Evolutionary conservation across 2,888 invertebrate genomes (phyloP).

Genomic region (Elgonia sp.): DNA sequence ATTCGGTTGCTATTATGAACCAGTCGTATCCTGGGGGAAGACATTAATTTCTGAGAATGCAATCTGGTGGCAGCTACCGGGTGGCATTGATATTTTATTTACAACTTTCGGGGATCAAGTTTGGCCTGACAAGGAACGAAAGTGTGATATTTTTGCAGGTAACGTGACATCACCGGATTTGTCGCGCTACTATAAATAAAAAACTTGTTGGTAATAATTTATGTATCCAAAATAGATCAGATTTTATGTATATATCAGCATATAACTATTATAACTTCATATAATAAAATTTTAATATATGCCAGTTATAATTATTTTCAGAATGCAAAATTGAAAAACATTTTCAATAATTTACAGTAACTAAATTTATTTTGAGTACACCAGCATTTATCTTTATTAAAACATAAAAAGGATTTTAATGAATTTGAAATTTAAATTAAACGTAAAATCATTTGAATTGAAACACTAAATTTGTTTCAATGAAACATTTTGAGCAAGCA

Average conservation of each 20-base stretch:
- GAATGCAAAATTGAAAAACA: too few relatives aligned
- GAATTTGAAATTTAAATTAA: too few relatives aligned
- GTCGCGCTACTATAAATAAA: neutral
- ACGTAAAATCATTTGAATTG: neutral
- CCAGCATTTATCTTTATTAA: too few relatives aligned
- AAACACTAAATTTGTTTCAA: constrained; percentile 26
- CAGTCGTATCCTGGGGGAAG: constrained; percentile 75
- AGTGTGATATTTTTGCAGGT: constrained; percentile 41
- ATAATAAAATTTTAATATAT: too few relatives aligned
- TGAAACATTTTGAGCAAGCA: neutral
- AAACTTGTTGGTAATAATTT: too few relatives aligned
- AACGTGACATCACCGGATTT: neutral
- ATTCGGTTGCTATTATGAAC: constrained; percentile 80
- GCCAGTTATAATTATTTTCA: too few relatives aligned
- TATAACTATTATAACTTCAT: too few relatives aligned
- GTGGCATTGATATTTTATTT: constrained; percentile 73
- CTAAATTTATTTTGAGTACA: too few relatives aligned
- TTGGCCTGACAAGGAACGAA: constrained; percentile 30
- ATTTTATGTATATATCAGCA: too few relatives aligned
- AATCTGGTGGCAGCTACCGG: constrained; percentile 78
- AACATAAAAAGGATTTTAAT: too few relatives aligned
- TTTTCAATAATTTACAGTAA: too few relatives aligned
- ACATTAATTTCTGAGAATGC: constrained; percentile 84
- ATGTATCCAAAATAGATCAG: neutral
- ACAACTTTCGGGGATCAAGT: constrained; percentile 34